Percentiles rank a stretch among this genome's conserved stretches.
These are phyloP conservation scores for Cacajao melanocephalus DNA, from an alignment of 2,797 vertebrate species.

Conservation along the genomic window DNA sequence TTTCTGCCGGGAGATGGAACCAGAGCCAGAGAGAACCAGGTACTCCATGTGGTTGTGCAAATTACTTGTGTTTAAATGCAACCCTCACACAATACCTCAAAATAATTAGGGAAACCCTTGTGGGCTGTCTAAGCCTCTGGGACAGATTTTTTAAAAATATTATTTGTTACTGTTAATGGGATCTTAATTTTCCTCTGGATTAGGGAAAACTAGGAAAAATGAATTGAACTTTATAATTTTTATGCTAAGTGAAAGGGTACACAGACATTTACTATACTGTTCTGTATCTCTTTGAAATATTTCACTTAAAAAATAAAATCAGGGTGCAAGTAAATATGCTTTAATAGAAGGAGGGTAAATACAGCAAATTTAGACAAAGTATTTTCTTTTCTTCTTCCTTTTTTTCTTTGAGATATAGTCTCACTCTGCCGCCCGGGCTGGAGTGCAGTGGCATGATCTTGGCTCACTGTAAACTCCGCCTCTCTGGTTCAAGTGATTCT, in stretches of 20 bases:
- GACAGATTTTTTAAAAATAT: neutral
- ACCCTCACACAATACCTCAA: neutral
- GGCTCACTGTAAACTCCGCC: neutral
- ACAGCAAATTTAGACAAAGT: neutral
- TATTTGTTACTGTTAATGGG: neutral
- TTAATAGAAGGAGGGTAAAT: neutral
- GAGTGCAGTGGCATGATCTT: neutral
- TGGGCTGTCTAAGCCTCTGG: neutral
- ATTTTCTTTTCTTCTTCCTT: neutral
- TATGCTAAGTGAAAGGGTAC: neutral
- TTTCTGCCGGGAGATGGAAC: neutral
- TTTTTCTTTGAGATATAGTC: neutral
- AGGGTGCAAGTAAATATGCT: neutral
- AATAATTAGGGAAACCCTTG: neutral
- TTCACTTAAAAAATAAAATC: conserved; percentile 1
- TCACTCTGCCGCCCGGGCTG: neutral
- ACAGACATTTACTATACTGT: neutral
- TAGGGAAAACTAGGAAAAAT: neutral
- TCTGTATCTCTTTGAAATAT: neutral
- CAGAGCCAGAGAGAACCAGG: neutral
- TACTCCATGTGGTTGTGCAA: neutral
- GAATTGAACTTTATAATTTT: neutral
- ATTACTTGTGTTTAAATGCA: neutral
- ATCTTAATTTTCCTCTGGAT: neutral
- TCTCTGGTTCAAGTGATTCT: neutral